Evolutionary conservation across 2,888 invertebrate species (phyloP), one percentile per base, ranked within the genome.

Genomic region (Scaptomyza tumidula): DNA sequence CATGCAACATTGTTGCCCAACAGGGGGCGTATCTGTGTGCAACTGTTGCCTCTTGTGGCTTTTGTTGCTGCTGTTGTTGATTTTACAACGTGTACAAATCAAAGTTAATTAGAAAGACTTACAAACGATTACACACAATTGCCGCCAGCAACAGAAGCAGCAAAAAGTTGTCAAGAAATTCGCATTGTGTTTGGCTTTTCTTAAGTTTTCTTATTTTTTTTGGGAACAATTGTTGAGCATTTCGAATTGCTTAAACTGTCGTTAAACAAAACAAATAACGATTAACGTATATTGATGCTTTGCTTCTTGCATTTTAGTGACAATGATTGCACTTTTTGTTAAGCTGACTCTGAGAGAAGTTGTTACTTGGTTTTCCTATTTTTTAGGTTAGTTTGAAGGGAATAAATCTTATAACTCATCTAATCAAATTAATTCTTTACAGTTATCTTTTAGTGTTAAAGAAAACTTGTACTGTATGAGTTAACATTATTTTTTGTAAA

Each of bases 61-160:
- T 14, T 54, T 60, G 53, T 50, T 66, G 57, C 43, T 66, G 57
- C 43, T 44, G 14, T 69, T 59, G 35, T 58, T 61, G 56, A 39
- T 7, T 27, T 27, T 43, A 16, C 37, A 59, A 56, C 49, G 61
- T 65, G 33, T 37, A 46, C 77, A 71, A 75, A 76, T 75, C 77
- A 71, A 68, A 71, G 64, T 71, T 75, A 76, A 75, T 75, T 76
- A 75, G 56, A 50, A 44, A 35, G 59, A 55, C 52, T 44, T 41
- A 31, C 35, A 49, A 27, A 49, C 58, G 49, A 74, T 61, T 75
- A 62, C 52, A 56, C 53, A 27, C 56, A 33, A 60, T 56, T 55
- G 46, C 48, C 19, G 54, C 33, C 53, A 48, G 43, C 64, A 48
- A 11, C 48, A 45, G 33, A 48, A 39, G n/a, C 39, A 37, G 13